These are phyloP conservation scores for Scolopax mira DNA, from an alignment of 2,113 vertebrate species.

Conservation along the genomic window DNA sequence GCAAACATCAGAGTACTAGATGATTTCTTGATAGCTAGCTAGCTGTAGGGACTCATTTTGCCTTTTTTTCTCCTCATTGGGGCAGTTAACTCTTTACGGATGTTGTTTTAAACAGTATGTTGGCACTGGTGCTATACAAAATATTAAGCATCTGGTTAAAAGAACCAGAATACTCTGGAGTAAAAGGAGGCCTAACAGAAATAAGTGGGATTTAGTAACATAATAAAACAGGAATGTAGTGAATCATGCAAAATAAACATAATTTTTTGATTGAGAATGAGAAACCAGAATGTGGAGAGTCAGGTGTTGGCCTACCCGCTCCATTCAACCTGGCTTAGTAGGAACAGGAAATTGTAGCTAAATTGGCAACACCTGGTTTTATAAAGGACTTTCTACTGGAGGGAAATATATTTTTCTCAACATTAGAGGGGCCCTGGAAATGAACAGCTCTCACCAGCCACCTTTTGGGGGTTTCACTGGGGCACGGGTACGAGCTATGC, in stretches of 20 bases:
- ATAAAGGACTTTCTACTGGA: background rate
- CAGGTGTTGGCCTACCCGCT: background rate
- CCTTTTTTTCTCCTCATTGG: background rate
- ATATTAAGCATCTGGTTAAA: background rate
- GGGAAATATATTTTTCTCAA: background rate
- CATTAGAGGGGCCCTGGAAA: background rate
- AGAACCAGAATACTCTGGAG: background rate
- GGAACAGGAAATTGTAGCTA: background rate
- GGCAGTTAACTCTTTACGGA: conserved; percentile 10
- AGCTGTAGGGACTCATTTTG: background rate
- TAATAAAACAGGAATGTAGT: background rate
- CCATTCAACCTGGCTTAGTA: background rate
- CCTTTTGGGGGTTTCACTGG: background rate
- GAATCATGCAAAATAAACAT: background rate
- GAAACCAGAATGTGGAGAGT: background rate
- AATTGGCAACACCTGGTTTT: background rate
- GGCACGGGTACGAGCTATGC: background rate
- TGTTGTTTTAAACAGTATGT: background rate
- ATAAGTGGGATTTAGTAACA: background rate
- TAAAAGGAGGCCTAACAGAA: background rate
- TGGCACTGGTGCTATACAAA: background rate
- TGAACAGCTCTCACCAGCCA: background rate
- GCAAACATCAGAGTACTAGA: background rate
- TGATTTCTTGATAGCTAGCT: conserved; percentile 12
- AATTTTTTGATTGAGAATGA: background rate